Conservation (phyloP, 2,113 vertebrate species). For the Hippocampus barbouri region DNA sequence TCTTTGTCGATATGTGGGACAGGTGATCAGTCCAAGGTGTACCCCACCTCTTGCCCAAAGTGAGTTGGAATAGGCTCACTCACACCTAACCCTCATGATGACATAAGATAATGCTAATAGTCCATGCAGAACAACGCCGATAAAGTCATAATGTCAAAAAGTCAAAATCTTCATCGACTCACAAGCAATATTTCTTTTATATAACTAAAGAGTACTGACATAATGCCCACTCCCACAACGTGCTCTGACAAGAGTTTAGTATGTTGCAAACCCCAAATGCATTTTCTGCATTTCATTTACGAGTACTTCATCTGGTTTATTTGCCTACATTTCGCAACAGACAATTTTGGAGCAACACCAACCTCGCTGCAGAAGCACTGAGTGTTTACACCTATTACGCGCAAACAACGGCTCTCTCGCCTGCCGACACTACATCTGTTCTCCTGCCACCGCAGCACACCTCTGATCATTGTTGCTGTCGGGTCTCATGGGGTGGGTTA, state of each 20-base stretch:
- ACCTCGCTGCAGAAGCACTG: neutral
- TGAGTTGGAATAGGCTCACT: no score
- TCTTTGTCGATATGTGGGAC: no score
- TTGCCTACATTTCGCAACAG: no score
- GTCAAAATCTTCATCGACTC: no score
- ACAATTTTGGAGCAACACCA: neutral
- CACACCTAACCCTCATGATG: no score
- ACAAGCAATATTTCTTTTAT: neutral
- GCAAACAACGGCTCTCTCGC: slow-evolving; percentile 25
- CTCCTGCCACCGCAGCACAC: slow-evolving; percentile 31
- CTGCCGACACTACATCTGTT: slow-evolving; percentile 62
- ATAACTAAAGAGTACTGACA: slow-evolving; percentile 5
- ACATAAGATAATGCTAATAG: no score
- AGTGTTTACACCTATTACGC: slow-evolving; percentile 6
- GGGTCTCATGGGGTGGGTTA: slow-evolving; percentile 40
- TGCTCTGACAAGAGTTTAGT: no score
- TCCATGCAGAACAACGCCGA: no score
- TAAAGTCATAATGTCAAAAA: neutral
- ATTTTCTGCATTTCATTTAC: neutral
- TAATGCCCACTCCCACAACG: neutral
- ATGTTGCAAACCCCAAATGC: no score
- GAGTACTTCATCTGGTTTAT: neutral
- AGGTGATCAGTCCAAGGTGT: no score
- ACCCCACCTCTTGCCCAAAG: no score
- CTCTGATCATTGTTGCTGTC: slow-evolving; percentile 61